A percentile compares a stretch with the other conserved stretches of the same genome.
Evolutionary conservation across 1,140 invertebrate genomes (phyloP).

Genomic region (Forficula auricularia): DNA sequence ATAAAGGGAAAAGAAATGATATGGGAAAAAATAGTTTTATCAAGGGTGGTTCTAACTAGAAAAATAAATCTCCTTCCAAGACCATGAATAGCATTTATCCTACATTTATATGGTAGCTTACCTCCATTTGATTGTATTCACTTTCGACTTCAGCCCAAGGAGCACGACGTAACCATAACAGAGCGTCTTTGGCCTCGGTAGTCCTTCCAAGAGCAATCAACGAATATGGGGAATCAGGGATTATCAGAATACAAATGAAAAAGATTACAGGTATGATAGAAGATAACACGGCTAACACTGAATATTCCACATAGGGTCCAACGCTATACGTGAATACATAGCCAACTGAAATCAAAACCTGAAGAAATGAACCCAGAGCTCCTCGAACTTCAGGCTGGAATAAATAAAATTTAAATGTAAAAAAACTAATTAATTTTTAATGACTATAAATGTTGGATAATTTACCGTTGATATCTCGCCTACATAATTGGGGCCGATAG

Average conservation of each 20-base stretch:
- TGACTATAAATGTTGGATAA: too few species aligned
- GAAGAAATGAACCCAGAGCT: conserved; percentile 43
- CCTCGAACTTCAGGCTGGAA: conserved; percentile 35
- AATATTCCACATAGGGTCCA: conserved; percentile 38
- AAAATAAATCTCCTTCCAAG: too few species aligned
- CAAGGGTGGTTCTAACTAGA: too few species aligned
- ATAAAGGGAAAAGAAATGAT: too few species aligned
- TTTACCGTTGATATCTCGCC: too few species aligned
- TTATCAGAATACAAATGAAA: conserved; percentile 40
- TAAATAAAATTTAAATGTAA: too few species aligned
- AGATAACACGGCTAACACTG: conserved; percentile 30
- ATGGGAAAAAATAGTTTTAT: too few species aligned
- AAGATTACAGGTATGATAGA: conserved; percentile 38
- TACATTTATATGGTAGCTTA: too few species aligned
- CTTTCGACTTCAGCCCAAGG: conserved; percentile 13
- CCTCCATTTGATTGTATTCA: too few species aligned
- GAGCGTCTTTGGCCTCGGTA: conserved; percentile 37
- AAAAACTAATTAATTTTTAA: too few species aligned
- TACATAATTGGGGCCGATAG: too few species aligned
- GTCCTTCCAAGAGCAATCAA: conserved; percentile 35
- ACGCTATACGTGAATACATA: conserved; percentile 47
- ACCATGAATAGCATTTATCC: too few species aligned
- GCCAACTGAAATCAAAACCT: conserved; percentile 34
- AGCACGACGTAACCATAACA: conserved; percentile 40
- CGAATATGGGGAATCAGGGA: conserved; percentile 66